Base-by-base conservation (phyloP, 2,113 vertebrate species). In the Dryoscopus gambensis region DNA sequence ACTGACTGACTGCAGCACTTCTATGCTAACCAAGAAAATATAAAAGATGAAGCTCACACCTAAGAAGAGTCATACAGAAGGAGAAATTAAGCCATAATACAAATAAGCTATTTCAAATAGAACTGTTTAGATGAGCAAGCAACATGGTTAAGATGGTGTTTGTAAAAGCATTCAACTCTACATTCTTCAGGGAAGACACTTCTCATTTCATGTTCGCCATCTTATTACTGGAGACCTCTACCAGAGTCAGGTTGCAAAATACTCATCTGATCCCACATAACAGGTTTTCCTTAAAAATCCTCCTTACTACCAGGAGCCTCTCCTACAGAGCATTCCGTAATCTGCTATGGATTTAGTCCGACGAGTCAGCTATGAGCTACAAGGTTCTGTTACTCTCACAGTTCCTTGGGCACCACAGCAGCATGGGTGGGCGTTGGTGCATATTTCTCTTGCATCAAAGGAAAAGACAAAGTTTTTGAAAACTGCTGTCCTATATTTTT, bases 401-500 rank as follows among this genome's bases (percentile, higher is more conserved):
- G 13, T 22, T 75, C 30, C n/a, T 42, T 33, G 17, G 15, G 25
- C 44, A 39, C 4, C 2, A 25, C 19, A 69, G 33, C 33, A 39
- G n/a, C 20, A 5, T 53, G 23, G 4, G 35, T 37, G 13, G 9
- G 11, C 1, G 1, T 11, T 3, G 1, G 5, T 50, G 30, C 3
- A 12, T 74, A 74, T 55, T 87, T 57, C 42, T 78, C 44, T 28
- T 42, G 8, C 1, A 1, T 53, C 27, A 59, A 55, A 77, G 22
- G 27, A 80, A 93, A 84, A 69, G 2, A 60, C 3, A 14, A 37
- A 35, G 40, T 8, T 84, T 52, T 74, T 57, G 22, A 47, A 56
- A 84, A 50, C 2, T 27, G 13, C 13, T 62, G 12, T 63, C 15
- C 8, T 52, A 15, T 21, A 27, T 52, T 18, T 80, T 75, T 68